A percentile compares a stretch with the other conserved stretches of the same genome.
Conservation (phyloP, 2,888 invertebrate genomes). For the Meteorus cinctellus region DNA sequence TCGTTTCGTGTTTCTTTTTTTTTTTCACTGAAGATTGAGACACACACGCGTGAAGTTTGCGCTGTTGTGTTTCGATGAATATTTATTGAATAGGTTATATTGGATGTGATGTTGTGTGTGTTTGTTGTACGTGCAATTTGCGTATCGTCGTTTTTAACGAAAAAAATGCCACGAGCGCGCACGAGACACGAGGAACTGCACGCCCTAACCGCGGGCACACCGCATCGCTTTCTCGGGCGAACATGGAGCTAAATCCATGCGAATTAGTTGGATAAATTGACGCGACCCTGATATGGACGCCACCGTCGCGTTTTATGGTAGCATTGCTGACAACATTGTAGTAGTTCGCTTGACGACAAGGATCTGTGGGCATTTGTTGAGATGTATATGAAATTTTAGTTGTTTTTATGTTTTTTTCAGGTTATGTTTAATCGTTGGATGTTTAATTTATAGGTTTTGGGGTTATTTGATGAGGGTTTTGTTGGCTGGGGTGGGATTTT, state of each 20-base stretch:
- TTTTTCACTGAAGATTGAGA: constrained; percentile 1
- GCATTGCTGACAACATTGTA: constrained; percentile 47
- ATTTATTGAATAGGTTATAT: background rate
- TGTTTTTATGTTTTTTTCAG: background rate
- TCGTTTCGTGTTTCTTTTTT: constrained; percentile 17
- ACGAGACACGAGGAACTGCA: constrained; percentile 66
- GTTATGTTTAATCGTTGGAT: background rate
- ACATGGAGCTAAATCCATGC: constrained; percentile 70
- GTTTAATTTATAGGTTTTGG: background rate
- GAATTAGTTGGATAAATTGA: constrained; percentile 59
- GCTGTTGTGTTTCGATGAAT: too few species aligned
- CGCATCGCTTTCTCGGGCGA: constrained; percentile 71
- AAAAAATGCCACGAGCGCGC: constrained; percentile 57
- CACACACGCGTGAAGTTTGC: background rate
- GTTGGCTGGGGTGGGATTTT: background rate
- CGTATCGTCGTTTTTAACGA: constrained; percentile 26
- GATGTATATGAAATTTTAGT: background rate
- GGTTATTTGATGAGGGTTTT: background rate
- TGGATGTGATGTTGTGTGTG: background rate
- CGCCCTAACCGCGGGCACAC: constrained; percentile 71
- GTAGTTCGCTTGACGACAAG: constrained; percentile 56
- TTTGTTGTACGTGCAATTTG: background rate
- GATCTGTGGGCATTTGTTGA: constrained; percentile 19
- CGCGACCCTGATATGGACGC: constrained; percentile 55
- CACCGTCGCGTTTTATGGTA: constrained; percentile 33